Evolutionary conservation across 2,797 vertebrate genomes (phyloP).

Genomic region (Poliocrania exsul): DNA sequence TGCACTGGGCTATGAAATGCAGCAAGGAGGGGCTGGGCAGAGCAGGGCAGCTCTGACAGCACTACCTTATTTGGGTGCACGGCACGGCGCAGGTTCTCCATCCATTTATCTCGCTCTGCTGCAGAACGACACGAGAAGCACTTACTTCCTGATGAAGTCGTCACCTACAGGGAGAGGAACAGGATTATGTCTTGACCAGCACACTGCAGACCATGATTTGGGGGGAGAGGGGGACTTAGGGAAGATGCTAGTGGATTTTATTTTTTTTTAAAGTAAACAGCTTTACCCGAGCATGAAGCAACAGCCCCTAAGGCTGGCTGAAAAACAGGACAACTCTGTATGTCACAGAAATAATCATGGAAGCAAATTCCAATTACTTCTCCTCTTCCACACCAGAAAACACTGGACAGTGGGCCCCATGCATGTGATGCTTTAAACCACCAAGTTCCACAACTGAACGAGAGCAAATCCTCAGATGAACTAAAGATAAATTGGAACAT

Average conservation of each 20-base stretch:
- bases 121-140: constrained; percentile 98
- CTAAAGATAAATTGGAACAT: neutral
- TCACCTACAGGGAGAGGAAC: constrained; percentile 83
- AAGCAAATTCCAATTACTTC: constrained; percentile 47
- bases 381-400: constrained; percentile 49
- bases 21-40: neutral
- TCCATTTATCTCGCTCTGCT: constrained; percentile 99
- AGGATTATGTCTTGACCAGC: constrained; percentile 47
- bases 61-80: constrained; percentile 98
- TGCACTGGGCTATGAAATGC: constrained; percentile 37
- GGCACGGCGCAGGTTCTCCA: constrained; percentile 97
- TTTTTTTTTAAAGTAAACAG: constrained; percentile 14
- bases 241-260: neutral
- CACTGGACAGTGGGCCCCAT: neutral
- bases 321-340: constrained; percentile 9
- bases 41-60: constrained; percentile 4
- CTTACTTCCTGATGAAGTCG: constrained; percentile 96
- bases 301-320: neutral
- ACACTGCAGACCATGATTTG: neutral
- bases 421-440: neutral
- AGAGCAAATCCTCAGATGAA: constrained; percentile 7
- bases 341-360: constrained; percentile 27
- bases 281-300: constrained; percentile 48
- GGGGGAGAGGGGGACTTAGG: neutral
- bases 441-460: neutral